Base-by-base conservation (phyloP, 1,140 invertebrate species). In the Drosophila baimaii region DNA sequence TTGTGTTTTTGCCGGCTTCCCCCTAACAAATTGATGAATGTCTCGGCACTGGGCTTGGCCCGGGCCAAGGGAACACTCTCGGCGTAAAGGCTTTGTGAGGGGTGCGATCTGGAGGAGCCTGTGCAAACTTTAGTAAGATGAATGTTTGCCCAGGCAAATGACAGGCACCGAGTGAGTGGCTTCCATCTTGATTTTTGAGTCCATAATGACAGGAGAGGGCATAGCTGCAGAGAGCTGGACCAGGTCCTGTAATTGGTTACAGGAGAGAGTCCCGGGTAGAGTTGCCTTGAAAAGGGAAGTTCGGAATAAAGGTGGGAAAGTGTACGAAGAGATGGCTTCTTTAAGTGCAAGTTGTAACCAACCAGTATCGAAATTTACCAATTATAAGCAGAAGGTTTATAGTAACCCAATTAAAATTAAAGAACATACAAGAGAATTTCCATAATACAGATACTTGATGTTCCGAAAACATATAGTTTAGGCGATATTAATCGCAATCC, bases 131-230 rank as follows among this genome's bases (percentile, higher is more conserved):
- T 86, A 85, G 82, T 72, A 79, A 79, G 82, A 86, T 81, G 75
- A 88, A 79, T 88, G 82, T 77, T 82, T 71, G 83, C 19, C 54
- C 82, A 78, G 82, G 79, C 69, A 85, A 85, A 86, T 86, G 78
- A 86, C 82, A 86, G 82, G 61, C 80, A 74, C 64, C 59, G 61
- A 56, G 63, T 25, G 82, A 76, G 78, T 86, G 79, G 57, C 82
- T 86, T 74, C 77, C 69, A 79, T 86, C 82, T 85, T 86, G 78
- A 85, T 86, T 85, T 85, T 86, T 86, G 83, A 82, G 82, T 72
- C 69, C 79, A 86, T 86, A 86, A 86, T 86, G 82, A 86, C 78
- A 82, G 75, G 62, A 70, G 69, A 17, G 54, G n/a, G n/a, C n/a
- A n/a, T n/a, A 56, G 56, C 61, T 29, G 23, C 8, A 27, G 27